Evolutionary conservation across 2,113 vertebrate species (phyloP).

Genomic region (Lamprotornis superbus): DNA sequence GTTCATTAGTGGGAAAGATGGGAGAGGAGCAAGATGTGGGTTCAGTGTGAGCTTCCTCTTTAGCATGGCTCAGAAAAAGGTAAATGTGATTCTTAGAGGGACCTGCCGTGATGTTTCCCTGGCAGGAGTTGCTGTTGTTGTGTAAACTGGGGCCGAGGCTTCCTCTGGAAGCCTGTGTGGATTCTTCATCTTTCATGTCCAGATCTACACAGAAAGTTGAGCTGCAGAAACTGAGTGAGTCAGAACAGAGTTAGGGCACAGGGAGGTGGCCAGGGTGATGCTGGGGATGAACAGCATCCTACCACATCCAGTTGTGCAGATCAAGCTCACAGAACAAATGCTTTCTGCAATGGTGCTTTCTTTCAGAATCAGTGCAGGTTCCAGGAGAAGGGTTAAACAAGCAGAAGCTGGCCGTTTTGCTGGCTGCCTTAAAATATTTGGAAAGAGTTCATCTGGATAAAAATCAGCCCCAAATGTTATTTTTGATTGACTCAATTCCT

Average conservation of each 20-base stretch:
- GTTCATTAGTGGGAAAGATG: neutral
- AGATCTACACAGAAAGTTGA: neutral
- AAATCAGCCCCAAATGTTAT: conserved; percentile 25
- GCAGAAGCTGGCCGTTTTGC: neutral
- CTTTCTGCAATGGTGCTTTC: neutral
- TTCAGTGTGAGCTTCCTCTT: neutral
- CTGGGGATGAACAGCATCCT: neutral
- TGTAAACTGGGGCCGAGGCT: neutral
- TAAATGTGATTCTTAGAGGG: accelerated
- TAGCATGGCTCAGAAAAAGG: neutral
- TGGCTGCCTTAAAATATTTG: conserved; percentile 13
- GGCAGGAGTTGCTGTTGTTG: neutral
- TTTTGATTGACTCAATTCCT: conserved; percentile 36
- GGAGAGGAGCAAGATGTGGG: neutral
- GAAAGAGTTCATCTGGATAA: conserved; percentile 42
- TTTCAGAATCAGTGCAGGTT: neutral
- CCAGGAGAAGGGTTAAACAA: conserved; percentile 11
- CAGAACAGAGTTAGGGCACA: neutral
- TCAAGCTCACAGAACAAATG: neutral
- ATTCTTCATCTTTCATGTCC: neutral
- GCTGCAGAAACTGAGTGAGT: neutral
- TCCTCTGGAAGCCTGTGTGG: neutral
- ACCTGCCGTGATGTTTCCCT: neutral
- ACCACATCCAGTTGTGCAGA: neutral
- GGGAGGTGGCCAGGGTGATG: neutral